Conservation (phyloP, 2,888 invertebrate genomes). For the Saturnia japonica region DNA sequence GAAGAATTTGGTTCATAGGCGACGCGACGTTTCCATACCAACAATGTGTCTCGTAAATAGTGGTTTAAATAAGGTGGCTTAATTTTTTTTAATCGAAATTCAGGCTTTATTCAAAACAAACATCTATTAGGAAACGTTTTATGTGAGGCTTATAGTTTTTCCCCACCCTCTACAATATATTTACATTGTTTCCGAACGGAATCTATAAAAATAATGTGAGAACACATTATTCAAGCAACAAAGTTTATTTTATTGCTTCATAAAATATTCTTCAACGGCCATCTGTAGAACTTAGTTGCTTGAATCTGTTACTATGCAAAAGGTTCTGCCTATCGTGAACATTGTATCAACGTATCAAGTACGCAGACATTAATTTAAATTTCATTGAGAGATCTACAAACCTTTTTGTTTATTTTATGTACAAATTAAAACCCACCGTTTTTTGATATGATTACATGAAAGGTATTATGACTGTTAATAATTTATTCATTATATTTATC, state of each 20-base stretch:
- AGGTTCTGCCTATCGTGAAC: background rate
- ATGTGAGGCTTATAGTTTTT: background rate
- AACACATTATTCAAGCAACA: conserved; percentile 15
- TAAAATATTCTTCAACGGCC: conserved; percentile 28
- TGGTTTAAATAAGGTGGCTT: too few relatives aligned
- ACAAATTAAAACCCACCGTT: background rate
- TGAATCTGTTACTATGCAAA: conserved; percentile 8
- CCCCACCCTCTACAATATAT: background rate
- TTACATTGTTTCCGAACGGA: conserved; percentile 14
- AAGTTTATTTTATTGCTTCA: conserved; percentile 27
- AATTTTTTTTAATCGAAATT: too few relatives aligned
- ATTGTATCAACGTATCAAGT: background rate
- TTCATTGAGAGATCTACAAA: background rate
- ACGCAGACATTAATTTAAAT: background rate
- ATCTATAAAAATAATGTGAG: conserved; percentile 19
- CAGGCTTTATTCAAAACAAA: too few relatives aligned
- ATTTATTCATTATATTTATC: too few relatives aligned
- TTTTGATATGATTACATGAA: background rate
- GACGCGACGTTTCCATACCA: too few relatives aligned
- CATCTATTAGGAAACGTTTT: background rate
- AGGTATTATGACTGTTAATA: background rate
- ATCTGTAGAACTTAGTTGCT: conserved; percentile 23
- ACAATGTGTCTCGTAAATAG: too few relatives aligned
- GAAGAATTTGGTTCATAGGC: too few relatives aligned
- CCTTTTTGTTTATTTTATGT: background rate